Percentiles rank a stretch among this genome's conserved stretches.
These are phyloP conservation scores for Tineola bisselliella DNA, from an alignment of 2,888 invertebrate species.

Conservation along the genomic window DNA sequence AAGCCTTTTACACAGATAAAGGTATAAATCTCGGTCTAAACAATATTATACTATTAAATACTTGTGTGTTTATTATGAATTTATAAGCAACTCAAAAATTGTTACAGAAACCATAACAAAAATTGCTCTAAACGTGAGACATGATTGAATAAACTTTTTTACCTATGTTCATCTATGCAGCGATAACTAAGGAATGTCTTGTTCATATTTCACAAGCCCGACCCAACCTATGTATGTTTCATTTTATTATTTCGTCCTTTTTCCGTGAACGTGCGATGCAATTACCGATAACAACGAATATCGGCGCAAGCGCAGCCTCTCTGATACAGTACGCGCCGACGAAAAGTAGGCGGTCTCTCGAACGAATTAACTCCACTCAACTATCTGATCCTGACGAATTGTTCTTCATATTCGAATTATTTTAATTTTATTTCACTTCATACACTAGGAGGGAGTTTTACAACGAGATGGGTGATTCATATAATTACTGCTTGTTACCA, in stretches of 20 bases:
- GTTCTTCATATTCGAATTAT: not conserved
- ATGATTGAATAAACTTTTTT: no score
- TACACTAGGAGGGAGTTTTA: not conserved
- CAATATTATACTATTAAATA: no score
- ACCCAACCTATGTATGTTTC: conserved; percentile 9
- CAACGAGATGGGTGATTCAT: not conserved
- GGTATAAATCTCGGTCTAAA: no score
- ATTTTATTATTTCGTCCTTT: conserved; percentile 15
- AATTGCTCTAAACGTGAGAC: no score
- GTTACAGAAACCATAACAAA: no score
- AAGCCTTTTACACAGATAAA: no score
- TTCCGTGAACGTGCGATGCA: conserved; percentile 27
- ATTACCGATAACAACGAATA: conserved; percentile 44
- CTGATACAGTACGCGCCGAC: conserved; percentile 27
- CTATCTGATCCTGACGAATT: conserved; percentile 2
- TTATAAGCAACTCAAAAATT: no score
- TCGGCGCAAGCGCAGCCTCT: conserved; percentile 24
- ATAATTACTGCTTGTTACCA: not conserved
- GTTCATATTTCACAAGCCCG: conserved; percentile 7
- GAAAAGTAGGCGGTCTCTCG: conserved; percentile 41
- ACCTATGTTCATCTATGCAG: no score
- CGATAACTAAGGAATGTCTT: not conserved
- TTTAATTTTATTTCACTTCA: not conserved
- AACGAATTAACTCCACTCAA: conserved; percentile 20
- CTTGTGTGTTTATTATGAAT: no score